These are phyloP conservation scores for Phalacrocorax brasilianus DNA, from an alignment of 2,113 vertebrate species.

Conservation along the genomic window DNA sequence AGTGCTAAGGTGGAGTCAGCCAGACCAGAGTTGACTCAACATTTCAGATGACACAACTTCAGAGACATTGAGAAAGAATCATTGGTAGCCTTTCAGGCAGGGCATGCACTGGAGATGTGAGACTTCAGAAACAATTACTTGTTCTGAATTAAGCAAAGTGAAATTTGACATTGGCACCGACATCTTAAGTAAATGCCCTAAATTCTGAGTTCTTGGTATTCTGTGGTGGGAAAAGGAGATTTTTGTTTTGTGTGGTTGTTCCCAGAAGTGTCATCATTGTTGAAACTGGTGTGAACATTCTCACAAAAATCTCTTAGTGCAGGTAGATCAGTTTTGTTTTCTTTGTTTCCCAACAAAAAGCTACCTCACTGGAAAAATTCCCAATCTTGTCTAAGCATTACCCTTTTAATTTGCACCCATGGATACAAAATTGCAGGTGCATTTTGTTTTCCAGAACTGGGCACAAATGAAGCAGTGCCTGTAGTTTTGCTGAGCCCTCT, in stretches of 20 bases:
- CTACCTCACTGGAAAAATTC: background rate
- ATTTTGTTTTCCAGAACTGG: background rate
- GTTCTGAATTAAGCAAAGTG: background rate
- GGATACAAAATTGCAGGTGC: background rate
- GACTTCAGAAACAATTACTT: background rate
- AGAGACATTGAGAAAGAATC: background rate
- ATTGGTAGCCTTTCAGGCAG: background rate
- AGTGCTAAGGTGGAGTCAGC: background rate
- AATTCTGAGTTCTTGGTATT: background rate
- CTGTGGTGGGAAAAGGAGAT: background rate
- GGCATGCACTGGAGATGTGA: background rate
- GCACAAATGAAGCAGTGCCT: background rate
- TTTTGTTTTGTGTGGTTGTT: background rate
- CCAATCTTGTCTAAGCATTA: background rate
- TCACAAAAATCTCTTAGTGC: background rate
- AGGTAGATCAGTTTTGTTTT: background rate
- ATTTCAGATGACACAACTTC: background rate
- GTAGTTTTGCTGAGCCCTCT: background rate
- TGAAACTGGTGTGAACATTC: background rate
- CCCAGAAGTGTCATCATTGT: background rate
- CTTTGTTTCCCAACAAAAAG: background rate
- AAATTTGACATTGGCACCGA: background rate
- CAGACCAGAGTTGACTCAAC: background rate
- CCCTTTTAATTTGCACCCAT: background rate
- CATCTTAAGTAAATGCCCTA: background rate